Conservation (phyloP, 2,888 invertebrate species). For the Lydus trimaculatus region DNA sequence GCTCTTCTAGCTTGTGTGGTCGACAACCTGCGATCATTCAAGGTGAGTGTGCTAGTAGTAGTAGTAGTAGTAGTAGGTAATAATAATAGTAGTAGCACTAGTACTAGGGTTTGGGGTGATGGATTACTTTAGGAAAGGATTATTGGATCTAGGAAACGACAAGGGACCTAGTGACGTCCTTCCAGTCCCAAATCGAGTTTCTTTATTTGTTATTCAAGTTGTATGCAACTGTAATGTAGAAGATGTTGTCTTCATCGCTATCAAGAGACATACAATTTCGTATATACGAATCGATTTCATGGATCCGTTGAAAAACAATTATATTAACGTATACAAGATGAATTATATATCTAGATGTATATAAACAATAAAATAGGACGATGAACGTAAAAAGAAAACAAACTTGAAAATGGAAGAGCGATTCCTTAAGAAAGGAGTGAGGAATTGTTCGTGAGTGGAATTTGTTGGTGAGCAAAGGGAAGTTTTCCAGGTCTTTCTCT, state of each 20-base stretch:
- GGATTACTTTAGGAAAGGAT: slow-evolving; percentile 51
- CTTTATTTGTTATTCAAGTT: slow-evolving; percentile 44
- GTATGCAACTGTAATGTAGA: slow-evolving; percentile 30
- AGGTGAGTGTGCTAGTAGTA: slow-evolving; percentile 66
- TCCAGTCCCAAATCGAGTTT: slow-evolving; percentile 54
- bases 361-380: slow-evolving; percentile 55
- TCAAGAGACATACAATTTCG: slow-evolving; percentile 39
- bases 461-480: slow-evolving; percentile 37
- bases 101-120: slow-evolving; percentile 41
- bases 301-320: slow-evolving; percentile 55
- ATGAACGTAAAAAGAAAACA: slow-evolving; percentile 47
- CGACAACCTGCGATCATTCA: slow-evolving; percentile 84
- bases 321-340: slow-evolving; percentile 53
- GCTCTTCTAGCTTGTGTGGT: slow-evolving; percentile 89
- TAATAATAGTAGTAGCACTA: background rate
- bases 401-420: slow-evolving; percentile 54
- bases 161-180: slow-evolving; percentile 47
- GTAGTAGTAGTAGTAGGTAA: too few relatives aligned
- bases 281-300: slow-evolving; percentile 45
- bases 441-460: slow-evolving; percentile 59
- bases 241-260: slow-evolving; percentile 11
- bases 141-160: slow-evolving; percentile 56
- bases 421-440: slow-evolving; percentile 55
- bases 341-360: slow-evolving; percentile 38
- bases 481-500: slow-evolving; percentile 41